A percentile compares a stretch with the other conserved stretches of the same genome.
phyloP scores from a whole-genome alignment of 2,113 vertebrate genomes.

The Mesocricetus auratus region DNA sequence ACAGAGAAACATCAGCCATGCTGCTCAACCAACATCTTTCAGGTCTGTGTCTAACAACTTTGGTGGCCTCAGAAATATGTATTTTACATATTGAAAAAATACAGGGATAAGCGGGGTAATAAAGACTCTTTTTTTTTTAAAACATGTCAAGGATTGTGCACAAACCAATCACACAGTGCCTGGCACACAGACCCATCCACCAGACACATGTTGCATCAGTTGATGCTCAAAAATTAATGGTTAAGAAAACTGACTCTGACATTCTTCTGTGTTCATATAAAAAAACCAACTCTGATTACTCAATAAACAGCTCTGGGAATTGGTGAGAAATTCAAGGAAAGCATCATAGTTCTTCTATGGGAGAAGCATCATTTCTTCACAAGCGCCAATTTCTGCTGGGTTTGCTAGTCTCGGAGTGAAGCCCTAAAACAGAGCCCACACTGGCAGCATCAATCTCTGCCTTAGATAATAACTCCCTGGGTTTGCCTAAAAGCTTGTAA shows the following conservation, averaged over 20 bases:
- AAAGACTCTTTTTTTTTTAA: neutral
- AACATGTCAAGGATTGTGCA: neutral
- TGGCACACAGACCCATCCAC: neutral
- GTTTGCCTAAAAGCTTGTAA: slow-evolving; percentile 9
- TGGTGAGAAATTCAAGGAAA: slow-evolving; percentile 20
- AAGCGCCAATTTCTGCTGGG: neutral
- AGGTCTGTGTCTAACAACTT: slow-evolving; percentile 20
- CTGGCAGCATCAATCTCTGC: neutral
- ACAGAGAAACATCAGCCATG: neutral
- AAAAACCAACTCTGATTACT: slow-evolving; percentile 17
- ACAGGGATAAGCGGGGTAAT: slow-evolving; percentile 32
- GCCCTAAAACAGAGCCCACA: neutral
- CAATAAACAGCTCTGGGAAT: slow-evolving; percentile 39
- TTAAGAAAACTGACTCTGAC: neutral
- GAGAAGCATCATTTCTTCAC: neutral
- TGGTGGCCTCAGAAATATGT: neutral
- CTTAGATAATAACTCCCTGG: neutral
- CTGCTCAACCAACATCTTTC: slow-evolving; percentile 1
- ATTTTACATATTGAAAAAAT: slow-evolving; percentile 38
- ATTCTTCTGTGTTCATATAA: neutral
- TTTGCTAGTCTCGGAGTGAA: neutral
- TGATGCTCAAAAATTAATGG: neutral
- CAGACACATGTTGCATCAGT: neutral
- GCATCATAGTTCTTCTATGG: neutral
- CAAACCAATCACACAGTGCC: neutral